These are phyloP conservation scores for Siniperca knerii DNA, from an alignment of 2,113 vertebrate species.

Conservation along the genomic window DNA sequence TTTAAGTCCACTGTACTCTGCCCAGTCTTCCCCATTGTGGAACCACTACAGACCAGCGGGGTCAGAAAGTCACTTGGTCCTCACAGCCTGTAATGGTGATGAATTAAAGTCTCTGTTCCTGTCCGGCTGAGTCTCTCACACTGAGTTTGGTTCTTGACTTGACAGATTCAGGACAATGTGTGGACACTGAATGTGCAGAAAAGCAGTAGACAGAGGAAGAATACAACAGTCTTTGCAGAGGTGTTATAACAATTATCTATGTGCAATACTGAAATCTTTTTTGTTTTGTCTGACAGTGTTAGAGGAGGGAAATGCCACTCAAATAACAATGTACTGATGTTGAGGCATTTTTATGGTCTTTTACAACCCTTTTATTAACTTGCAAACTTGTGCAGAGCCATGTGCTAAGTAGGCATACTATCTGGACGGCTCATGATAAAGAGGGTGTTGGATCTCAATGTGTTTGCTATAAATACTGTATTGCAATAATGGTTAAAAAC, in stretches of 20 bases:
- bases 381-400: background rate
- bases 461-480: background rate
- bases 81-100: constrained; percentile 16
- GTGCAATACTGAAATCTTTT: background rate
- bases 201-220: constrained; percentile 34
- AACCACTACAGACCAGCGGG: constrained; percentile 47
- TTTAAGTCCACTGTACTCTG: constrained; percentile 86
- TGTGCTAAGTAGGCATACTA: background rate
- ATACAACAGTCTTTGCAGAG: background rate
- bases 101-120: background rate
- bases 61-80: constrained; percentile 37
- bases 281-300: background rate
- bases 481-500: background rate
- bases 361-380: constrained; percentile 3
- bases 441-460: background rate
- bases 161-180: constrained; percentile 19
- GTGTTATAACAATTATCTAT: background rate
- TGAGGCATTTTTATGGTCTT: constrained; percentile 26
- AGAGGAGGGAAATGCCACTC: background rate
- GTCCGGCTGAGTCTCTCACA: background rate
- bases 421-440: background rate
- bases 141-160: constrained; percentile 1
- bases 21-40: constrained; percentile 88
- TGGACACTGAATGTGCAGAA: background rate
- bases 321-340: constrained; percentile 23